Evolutionary conservation across 2,888 invertebrate genomes (phyloP).

Genomic region (Hyppa rectilinea): DNA sequence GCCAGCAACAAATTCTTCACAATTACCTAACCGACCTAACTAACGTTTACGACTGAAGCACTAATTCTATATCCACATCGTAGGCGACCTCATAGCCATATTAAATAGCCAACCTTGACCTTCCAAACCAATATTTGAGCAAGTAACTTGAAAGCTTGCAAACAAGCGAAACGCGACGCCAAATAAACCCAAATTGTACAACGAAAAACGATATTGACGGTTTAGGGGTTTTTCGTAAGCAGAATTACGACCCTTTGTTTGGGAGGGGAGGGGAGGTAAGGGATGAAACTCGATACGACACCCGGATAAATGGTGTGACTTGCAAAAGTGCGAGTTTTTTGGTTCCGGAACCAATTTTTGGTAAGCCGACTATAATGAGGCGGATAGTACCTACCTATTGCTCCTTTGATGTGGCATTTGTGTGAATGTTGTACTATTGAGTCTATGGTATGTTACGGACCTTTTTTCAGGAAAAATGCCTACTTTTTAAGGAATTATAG

Average conservation of each 20-base stretch:
- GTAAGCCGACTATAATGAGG: slow-evolving; percentile 43
- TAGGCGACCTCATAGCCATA: slow-evolving; percentile 43
- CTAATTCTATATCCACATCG: slow-evolving; percentile 50
- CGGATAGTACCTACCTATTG: background rate
- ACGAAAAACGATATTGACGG: slow-evolving; percentile 74
- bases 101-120: slow-evolving; percentile 60
- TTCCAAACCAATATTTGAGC: slow-evolving; percentile 64
- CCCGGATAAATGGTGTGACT: slow-evolving; percentile 65
- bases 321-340: slow-evolving; percentile 55
- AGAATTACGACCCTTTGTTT: slow-evolving; percentile 67
- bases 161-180: slow-evolving; percentile 68
- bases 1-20: slow-evolving; percentile 13
- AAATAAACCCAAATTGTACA: slow-evolving; percentile 76
- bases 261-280: slow-evolving; percentile 44
- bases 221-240: slow-evolving; percentile 66
- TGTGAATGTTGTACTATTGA: background rate
- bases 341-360: slow-evolving; percentile 37
- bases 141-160: slow-evolving; percentile 71
- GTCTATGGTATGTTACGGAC: background rate
- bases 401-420: background rate
- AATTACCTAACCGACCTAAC: slow-evolving; percentile 33
- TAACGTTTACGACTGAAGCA: slow-evolving; percentile 55
- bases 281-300: slow-evolving; percentile 63
- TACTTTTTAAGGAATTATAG: background rate
- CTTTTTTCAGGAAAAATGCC: background rate